These are phyloP conservation scores for Hippolais icterina DNA, from an alignment of 2,113 vertebrate genomes.

Conservation along the genomic window DNA sequence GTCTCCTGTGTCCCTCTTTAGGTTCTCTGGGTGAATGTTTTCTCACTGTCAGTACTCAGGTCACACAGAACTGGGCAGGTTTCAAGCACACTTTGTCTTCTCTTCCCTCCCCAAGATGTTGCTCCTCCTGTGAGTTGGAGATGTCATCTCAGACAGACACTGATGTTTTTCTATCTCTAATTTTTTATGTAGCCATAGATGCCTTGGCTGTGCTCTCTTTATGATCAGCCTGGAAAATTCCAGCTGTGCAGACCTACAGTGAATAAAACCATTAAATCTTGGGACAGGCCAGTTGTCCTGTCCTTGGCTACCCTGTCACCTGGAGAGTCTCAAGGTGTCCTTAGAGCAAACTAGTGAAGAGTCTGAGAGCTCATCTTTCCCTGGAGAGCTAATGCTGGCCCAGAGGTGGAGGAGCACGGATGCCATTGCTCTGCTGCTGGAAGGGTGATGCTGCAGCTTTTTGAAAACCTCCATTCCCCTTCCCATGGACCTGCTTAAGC, in stretches of 20 bases:
- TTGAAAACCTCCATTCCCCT: neutral
- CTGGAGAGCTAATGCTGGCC: neutral
- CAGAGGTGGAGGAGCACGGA: neutral
- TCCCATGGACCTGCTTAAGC: neutral
- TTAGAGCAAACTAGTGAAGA: neutral
- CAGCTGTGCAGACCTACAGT: neutral
- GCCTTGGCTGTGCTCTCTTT: neutral
- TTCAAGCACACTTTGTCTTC: neutral
- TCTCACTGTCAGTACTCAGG: neutral
- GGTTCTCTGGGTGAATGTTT: neutral
- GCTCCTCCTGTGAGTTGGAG: neutral
- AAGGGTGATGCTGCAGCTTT: neutral
- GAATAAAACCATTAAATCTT: neutral
- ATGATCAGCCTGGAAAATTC: neutral
- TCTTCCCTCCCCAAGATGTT: neutral
- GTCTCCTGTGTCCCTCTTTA: neutral
- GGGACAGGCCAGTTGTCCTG: neutral
- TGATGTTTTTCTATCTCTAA: neutral
- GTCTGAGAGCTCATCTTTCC: neutral
- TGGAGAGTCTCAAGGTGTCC: neutral
- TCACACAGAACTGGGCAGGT: neutral
- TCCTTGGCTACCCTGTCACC: neutral
- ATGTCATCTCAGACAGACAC: neutral
- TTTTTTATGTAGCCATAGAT: neutral
- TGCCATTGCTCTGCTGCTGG: accelerated